Base-by-base conservation (phyloP, 2,797 vertebrate species). In the Benthosema pterotum region DNA sequence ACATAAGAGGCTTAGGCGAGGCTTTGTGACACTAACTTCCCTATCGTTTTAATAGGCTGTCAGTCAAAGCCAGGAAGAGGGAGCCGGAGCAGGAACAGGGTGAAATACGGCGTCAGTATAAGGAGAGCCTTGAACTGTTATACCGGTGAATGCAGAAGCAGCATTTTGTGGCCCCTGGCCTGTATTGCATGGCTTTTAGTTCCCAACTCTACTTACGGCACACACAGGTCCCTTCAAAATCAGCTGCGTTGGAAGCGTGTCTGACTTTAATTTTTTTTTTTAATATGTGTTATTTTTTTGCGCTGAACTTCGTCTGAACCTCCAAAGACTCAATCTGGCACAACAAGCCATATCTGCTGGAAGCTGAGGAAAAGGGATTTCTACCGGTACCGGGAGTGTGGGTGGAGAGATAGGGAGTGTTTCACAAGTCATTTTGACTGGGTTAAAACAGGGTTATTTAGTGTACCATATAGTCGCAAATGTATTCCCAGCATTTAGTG, bases 1-100 rank as follows among this genome's bases (percentile, higher is more conserved):
- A 63, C 16, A 14, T 85, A 83, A 87, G 80, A 83, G 72, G 85
- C 83, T 86, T 88, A 85, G 60, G 63, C 72, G 47, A 43, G 63
- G 63, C 73, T 79, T 81, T 69, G 69, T 74, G 80, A 80, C 57
- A 71, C 77, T 81, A 83, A 79, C 86, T 84, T 86, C 80, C 72
- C 63, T 86, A 83, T 90, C 83, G 66, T 73, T 83, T 84, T 87
- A 89, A 89, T 89, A 80, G 77, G 52, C 77, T 90, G 81, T 74
- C 88, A 88, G 63, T 90, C 88, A 89, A 74, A 70, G 49, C 17
- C 45, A 14, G 6, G 38, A 45, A 42, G 52, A 32, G 38, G n/a
- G 32, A 55, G 54, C 59, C 51, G 58, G 77, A 52, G 42, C 66
- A 56, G 53, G 60, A 70, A 59, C 56, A 45, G 47, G 66, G 42